These are phyloP conservation scores for Phoxinus dragarum DNA, from an alignment of 2,797 vertebrate genomes.

Conservation along the genomic window DNA sequence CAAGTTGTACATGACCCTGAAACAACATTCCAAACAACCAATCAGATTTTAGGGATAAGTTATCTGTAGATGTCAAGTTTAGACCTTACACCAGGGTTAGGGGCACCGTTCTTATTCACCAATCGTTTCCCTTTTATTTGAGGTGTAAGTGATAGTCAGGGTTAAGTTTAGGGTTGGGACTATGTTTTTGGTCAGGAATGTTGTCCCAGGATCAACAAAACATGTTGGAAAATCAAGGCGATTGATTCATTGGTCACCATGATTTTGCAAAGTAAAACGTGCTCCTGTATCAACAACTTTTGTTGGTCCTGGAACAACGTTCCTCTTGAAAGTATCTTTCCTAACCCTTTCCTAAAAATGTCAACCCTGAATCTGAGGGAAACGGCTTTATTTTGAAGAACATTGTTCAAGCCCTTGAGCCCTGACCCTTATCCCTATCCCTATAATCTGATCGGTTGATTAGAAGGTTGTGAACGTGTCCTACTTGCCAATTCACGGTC, in stretches of 20 bases:
- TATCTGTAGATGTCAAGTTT: neutral
- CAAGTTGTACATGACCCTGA: neutral
- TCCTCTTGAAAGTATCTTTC: neutral
- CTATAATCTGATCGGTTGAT: neutral
- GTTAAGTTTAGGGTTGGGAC: neutral
- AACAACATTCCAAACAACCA: neutral
- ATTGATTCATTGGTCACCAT: neutral
- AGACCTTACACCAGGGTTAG: neutral
- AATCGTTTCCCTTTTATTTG: neutral
- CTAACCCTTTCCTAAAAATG: neutral
- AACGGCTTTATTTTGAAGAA: neutral
- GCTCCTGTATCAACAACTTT: neutral
- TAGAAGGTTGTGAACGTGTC: conserved; percentile 1
- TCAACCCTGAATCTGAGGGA: neutral
- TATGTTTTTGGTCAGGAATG: neutral
- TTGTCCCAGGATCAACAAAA: neutral
- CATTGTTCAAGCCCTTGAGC: neutral
- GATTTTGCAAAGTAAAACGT: neutral
- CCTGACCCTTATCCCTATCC: neutral
- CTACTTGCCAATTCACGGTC: conserved; percentile 2
- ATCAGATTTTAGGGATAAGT: neutral
- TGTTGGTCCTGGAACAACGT: neutral
- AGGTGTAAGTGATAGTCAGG: no score
- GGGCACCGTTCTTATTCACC: neutral
- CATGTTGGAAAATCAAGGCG: neutral